phyloP scores from a whole-genome alignment of 2,888 invertebrate genomes.

The Rambutsinella grinnellia region DNA sequence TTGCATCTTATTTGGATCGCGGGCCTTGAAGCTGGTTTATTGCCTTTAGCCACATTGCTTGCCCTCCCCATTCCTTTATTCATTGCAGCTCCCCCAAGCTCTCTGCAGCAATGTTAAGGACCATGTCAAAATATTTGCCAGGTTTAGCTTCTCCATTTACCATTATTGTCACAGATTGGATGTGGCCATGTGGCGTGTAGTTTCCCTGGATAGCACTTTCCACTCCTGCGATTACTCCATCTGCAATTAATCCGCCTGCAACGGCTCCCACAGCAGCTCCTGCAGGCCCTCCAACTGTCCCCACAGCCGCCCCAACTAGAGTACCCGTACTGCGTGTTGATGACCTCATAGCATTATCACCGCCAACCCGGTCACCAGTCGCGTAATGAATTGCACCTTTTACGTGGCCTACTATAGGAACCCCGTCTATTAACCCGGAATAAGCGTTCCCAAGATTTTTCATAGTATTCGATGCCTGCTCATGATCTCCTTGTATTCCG shows the following conservation, averaged over 20 bases:
- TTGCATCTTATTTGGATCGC: no score
- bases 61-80: no score
- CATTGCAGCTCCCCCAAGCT: no score
- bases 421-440: background rate
- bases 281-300: conserved; percentile 18
- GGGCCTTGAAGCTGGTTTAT: no score
- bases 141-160: no score
- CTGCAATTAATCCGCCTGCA: background rate
- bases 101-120: no score
- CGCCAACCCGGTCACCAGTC: conserved; percentile 53
- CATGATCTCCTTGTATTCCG: background rate
- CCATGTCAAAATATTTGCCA: no score
- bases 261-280: conserved; percentile 9
- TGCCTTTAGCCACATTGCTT: no score
- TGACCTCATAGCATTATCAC: conserved; percentile 46
- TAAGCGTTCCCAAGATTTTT: background rate
- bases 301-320: conserved; percentile 22
- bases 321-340: conserved; percentile 44
- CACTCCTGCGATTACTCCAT: no score
- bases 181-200: no score
- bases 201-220: no score
- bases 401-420: conserved; percentile 56
- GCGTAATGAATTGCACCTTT: conserved; percentile 55
- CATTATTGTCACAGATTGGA: no score
- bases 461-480: background rate